These are phyloP conservation scores for Neotragus pygmaeus DNA, from an alignment of 2,113 vertebrate genomes.

Conservation along the genomic window DNA sequence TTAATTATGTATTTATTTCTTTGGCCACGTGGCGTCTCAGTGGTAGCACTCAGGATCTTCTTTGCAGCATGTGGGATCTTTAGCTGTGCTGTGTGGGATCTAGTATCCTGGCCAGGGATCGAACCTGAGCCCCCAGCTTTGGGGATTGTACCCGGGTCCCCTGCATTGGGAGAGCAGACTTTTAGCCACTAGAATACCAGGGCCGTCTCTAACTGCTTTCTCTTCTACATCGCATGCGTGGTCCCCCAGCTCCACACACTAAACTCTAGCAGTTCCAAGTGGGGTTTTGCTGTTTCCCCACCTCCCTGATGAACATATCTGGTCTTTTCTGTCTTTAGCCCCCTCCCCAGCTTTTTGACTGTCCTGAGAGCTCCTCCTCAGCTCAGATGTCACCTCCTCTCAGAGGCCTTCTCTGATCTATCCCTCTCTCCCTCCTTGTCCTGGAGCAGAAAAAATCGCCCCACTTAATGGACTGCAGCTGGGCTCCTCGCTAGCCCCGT, in stretches of 20 bases:
- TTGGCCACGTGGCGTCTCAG: neutral
- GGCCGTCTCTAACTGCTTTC: neutral
- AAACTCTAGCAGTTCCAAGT: neutral
- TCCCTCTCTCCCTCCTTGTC: neutral
- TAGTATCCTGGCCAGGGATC: neutral
- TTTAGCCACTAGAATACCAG: neutral
- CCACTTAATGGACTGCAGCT: neutral
- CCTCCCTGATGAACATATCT: neutral
- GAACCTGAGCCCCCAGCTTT: neutral
- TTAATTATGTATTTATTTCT: neutral
- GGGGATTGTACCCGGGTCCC: neutral
- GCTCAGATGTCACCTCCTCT: neutral
- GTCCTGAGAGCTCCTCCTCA: neutral
- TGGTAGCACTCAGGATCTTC: neutral
- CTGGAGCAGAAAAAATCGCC: neutral
- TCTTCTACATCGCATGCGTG: neutral
- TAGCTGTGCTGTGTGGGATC: neutral
- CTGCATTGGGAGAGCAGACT: neutral
- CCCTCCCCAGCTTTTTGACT: neutral
- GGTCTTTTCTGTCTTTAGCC: neutral
- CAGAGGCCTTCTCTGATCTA: neutral
- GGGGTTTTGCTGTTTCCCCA: neutral
- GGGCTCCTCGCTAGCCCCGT: no score
- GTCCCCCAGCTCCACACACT: accelerated
- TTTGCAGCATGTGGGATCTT: neutral